Evolutionary conservation across 2,888 invertebrate genomes (phyloP).

Genomic region (Dryobota labecula): DNA sequence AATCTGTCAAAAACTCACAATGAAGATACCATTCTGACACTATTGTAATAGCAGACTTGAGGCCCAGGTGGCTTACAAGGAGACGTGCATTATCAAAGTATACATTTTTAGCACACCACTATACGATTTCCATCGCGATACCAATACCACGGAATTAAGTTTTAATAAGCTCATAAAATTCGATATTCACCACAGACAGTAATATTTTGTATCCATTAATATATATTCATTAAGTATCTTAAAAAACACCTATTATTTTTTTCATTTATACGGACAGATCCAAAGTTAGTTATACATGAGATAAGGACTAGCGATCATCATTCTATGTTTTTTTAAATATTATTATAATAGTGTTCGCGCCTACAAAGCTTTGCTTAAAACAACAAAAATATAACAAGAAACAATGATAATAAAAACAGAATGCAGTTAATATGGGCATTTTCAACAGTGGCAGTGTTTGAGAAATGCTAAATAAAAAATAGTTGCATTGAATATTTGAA

Average conservation of each 20-base stretch:
- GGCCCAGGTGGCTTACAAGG: slow-evolving; percentile 55
- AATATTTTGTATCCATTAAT: slow-evolving; percentile 80
- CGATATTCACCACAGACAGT: slow-evolving; percentile 90
- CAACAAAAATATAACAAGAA: slow-evolving; percentile 84
- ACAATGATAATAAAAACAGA: slow-evolving; percentile 82
- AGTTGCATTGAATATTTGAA: slow-evolving; percentile 53
- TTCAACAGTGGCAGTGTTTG: slow-evolving; percentile 80
- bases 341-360: slow-evolving; percentile 76
- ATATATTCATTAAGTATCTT: slow-evolving; percentile 80
- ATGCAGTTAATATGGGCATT: slow-evolving; percentile 70
- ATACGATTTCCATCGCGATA: slow-evolving; percentile 72
- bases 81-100: slow-evolving; percentile 82
- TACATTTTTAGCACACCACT: slow-evolving; percentile 74
- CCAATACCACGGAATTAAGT: slow-evolving; percentile 85
- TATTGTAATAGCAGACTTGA: no score
- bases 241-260: slow-evolving; percentile 79
- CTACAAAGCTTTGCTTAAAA: slow-evolving; percentile 84
- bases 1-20: no score
- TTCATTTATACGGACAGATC: slow-evolving; percentile 85
- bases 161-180: slow-evolving; percentile 90
- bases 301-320: slow-evolving; percentile 85
- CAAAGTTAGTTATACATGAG: slow-evolving; percentile 84
- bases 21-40: no score
- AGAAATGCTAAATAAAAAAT: slow-evolving; percentile 67
- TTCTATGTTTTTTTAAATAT: slow-evolving; percentile 71